These are phyloP conservation scores for Ligdia adustata DNA, from an alignment of 2,888 invertebrate genomes.

Conservation along the genomic window DNA sequence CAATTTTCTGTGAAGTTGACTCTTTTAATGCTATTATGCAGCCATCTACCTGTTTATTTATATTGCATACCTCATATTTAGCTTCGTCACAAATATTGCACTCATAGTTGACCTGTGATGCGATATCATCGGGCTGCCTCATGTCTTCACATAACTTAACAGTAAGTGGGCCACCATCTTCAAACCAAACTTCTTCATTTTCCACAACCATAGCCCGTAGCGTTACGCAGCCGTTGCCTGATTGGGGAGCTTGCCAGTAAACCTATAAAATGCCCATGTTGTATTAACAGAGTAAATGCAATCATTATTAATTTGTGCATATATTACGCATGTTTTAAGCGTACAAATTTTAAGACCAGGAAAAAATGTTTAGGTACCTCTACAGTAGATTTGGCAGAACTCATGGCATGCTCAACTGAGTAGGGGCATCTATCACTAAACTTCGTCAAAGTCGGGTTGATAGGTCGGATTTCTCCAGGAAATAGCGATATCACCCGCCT, in stretches of 20 bases:
- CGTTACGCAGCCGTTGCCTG: conserved; percentile 70
- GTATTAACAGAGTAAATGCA: too few species aligned
- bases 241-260: conserved; percentile 72
- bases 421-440: conserved; percentile 70
- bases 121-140: conserved; percentile 70
- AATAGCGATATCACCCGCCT: conserved; percentile 53
- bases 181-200: conserved; percentile 68
- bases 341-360: too few species aligned
- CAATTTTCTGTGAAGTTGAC: background rate
- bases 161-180: conserved; percentile 67
- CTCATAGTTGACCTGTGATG: conserved; percentile 64
- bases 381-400: conserved; percentile 56
- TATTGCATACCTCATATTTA: conserved; percentile 67
- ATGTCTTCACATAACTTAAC: conserved; percentile 66
- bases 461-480: conserved; percentile 66
- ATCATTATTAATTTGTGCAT: too few species aligned
- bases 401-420: conserved; percentile 67
- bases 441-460: conserved; percentile 51
- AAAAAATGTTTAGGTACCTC: too few species aligned
- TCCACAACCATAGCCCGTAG: conserved; percentile 73
- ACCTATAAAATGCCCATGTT: too few species aligned
- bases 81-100: conserved; percentile 73
- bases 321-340: too few species aligned
- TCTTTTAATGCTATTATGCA: background rate
- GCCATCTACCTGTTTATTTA: background rate